Conservation (phyloP, 2,113 vertebrate species). For the Gracilinanus agilis region DNA sequence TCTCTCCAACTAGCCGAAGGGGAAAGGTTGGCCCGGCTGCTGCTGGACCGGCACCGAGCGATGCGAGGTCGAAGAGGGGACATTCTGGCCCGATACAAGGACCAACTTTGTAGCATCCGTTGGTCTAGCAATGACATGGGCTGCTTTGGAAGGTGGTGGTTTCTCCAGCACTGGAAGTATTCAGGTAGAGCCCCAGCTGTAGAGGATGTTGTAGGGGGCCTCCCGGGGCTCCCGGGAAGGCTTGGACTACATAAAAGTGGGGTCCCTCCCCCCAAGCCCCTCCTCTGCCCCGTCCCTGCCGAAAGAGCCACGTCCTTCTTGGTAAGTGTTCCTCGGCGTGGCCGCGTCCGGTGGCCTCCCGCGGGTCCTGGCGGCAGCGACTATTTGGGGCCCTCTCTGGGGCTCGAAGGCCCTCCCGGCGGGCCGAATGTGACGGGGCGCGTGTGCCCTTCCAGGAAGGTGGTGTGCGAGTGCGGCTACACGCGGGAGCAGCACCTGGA, state of each 20-base stretch:
- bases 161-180: not conserved
- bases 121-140: not conserved
- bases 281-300: not conserved
- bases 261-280: no score
- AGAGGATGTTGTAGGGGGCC: not conserved
- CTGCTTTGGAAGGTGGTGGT: not conserved
- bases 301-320: not conserved
- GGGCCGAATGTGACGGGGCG: not conserved
- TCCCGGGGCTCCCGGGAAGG: no score
- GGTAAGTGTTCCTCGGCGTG: not conserved
- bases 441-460: conserved; percentile 80
- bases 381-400: not conserved
- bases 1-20: no score
- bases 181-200: not conserved
- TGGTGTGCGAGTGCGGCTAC: conserved; percentile 91
- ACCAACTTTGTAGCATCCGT: not conserved
- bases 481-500: conserved; percentile 85
- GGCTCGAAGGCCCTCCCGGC: not conserved
- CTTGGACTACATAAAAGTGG: not conserved
- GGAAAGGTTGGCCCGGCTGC: no score
- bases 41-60: no score
- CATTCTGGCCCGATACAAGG: no score
- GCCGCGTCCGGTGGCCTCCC: not conserved
- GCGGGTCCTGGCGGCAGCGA: not conserved
- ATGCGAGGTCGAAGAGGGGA: no score